Base-by-base conservation (phyloP, 1,140 invertebrate species). In the Apolygus lucorum region DNA sequence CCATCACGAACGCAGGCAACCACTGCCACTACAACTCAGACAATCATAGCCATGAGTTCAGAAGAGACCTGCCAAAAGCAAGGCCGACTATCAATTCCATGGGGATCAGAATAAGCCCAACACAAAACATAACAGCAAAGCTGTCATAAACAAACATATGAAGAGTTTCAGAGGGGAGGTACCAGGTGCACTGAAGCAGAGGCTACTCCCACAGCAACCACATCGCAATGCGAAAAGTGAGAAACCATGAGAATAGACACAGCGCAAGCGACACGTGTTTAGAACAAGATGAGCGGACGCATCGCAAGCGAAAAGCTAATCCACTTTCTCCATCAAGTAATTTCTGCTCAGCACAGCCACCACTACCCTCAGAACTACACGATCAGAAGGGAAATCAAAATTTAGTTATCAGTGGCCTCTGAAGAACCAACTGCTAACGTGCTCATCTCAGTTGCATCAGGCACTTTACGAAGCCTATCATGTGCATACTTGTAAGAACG, bases 231-330 rank as follows among this genome's bases (percentile, higher is more conserved):
- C 54, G 54, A 59, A 59, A 59, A 59, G 54, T 59, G 54, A 59
- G 54, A 22, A 59, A 11, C 54, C 11, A 59, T 59, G 54, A 59
- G 54, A 59, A 59, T 22, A 59, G 54, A 59, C 54, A 59, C 54
- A 59, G 54, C 54, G 54, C 54, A 59, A 59, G 54, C 54, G 54
- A 59, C 54, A 59, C 54, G 54, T 59, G 54, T 22, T 14, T 59
- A 59, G 54, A 59, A 59, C 8, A 8, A 59, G 54, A 59, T 8
- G 54, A 59, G 54, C 54, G 22, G 54, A 59, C 54, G 54, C 54
- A 59, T 59, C 54, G 22, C 54, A 59, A 59, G 54, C 54, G 54
- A 59, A 59, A 59, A 59, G 54, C 54, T 59, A 59, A 59, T 59
- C 54, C 22, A 24, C 54, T 4, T n/a, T n/a, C 54, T 59, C 54